Conservation (phyloP, 1,140 invertebrate species). For the Pseudoatta argentina region DNA sequence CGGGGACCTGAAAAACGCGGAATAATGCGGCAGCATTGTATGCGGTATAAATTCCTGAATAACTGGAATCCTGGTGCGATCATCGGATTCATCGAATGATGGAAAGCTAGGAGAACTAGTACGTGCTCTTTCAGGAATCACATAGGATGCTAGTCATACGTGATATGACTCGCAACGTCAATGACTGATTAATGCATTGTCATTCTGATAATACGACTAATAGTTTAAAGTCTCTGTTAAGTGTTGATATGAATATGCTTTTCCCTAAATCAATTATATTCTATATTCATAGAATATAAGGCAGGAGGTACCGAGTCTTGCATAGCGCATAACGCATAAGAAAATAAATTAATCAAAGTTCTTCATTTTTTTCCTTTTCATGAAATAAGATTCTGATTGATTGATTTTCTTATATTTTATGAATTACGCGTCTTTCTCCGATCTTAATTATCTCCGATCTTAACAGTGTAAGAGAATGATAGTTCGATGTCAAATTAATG, state of each 20-base stretch:
- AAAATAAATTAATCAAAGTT: too few species aligned
- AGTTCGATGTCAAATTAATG: background rate
- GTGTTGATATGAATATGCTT: background rate
- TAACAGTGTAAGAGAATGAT: background rate
- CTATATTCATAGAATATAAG: background rate
- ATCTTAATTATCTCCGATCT: too few species aligned
- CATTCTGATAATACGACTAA: conserved; percentile 29
- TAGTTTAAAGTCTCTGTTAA: conserved; percentile 19
- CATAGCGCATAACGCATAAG: too few species aligned
- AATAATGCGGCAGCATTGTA: conserved; percentile 71
- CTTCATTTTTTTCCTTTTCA: too few species aligned
- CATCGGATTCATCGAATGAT: conserved; percentile 70
- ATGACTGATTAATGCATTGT: conserved; percentile 53
- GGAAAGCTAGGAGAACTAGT: conserved; percentile 64
- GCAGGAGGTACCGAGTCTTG: background rate
- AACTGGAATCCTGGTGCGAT: conserved; percentile 57
- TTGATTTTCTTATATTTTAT: too few species aligned
- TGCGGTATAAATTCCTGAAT: conserved; percentile 65
- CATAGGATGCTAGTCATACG: conserved; percentile 40
- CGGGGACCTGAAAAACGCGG: conserved; percentile 35
- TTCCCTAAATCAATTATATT: background rate
- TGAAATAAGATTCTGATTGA: too few species aligned
- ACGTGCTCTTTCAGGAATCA: conserved; percentile 51
- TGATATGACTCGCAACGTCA: conserved; percentile 58
- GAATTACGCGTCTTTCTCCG: too few species aligned